Evolutionary conservation across 2,113 vertebrate species (phyloP), one percentile per base, ranked within the genome.

Genomic region (Platycercus adscitus): DNA sequence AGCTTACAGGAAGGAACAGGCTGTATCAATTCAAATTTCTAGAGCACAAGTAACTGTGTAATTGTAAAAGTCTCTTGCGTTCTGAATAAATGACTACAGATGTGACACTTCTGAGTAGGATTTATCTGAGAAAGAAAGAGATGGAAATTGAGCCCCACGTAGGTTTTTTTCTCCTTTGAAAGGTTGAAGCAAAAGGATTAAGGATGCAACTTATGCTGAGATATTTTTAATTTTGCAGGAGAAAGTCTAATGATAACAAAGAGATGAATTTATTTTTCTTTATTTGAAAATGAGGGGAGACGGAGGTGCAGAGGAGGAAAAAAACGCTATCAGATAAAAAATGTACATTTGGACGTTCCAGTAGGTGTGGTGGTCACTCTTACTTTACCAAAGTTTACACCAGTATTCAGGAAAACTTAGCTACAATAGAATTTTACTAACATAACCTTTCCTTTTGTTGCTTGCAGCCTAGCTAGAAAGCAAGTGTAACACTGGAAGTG

Each of bases 181-280:
- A 82, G 11, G 56, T 84, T 64, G 65, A 89, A 92, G 73, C 5
- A 61, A 91, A 90, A 73, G 41, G n/a, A 80, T 88, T 94, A 79
- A 52, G 41, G 7, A 82, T 82, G 18, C 26, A 92, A 16, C 5
- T 94, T 58, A 44, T 12, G 14, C 56, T 44, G 33, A 50, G 23
- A 17, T 81, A 25, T 52, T 84, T 86, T 87, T 69, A 87, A 68
- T 93, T 91, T 92, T 87, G 19, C 12, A 43, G 35, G 23, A 89
- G 56, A 39, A 84, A 84, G 33, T 13, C 61, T 71, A 83, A 37
- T 2, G 9, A 55, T 55, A 55, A 33, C 53, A 33, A 58, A 19
- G 43, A 76, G 56, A 37, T 33, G 41, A 20, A 69, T 50, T 53
- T 58, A 15, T 60, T 86, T 87, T 64, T 35, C 47, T 64, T 7